Evolutionary conservation across 1,140 invertebrate species (phyloP).

Genomic region (Ectropis grisescens): DNA sequence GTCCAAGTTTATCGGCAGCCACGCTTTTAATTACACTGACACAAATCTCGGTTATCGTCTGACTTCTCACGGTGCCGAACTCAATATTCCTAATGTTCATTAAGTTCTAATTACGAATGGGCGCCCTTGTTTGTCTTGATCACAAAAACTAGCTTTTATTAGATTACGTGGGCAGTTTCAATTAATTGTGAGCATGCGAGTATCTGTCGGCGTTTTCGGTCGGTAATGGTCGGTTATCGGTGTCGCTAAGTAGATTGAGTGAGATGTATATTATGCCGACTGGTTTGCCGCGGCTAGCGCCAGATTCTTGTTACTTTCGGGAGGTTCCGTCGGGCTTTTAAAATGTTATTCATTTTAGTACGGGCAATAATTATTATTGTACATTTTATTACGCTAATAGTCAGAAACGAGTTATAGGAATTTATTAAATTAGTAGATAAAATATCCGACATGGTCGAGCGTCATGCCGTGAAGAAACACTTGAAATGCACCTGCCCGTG

Average conservation of each 20-base stretch:
- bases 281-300: constrained; percentile 35
- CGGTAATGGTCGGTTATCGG: constrained; percentile 58
- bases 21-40: constrained; percentile 68
- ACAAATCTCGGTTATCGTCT: constrained; percentile 63
- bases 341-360: constrained; percentile 2
- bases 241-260: constrained; percentile 55
- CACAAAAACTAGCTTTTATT: constrained; percentile 66
- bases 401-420: too few relatives aligned
- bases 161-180: constrained; percentile 69
- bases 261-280: constrained; percentile 42
- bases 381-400: too few relatives aligned
- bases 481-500: too few relatives aligned
- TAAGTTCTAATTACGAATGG: constrained; percentile 68
- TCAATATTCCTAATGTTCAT: constrained; percentile 66
- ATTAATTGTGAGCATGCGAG: constrained; percentile 58
- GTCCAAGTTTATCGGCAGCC: constrained; percentile 55
- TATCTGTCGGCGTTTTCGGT: constrained; percentile 56
- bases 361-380: too few relatives aligned
- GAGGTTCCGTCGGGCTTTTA: constrained; percentile 22
- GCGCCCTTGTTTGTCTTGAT: constrained; percentile 65
- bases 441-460: too few relatives aligned
- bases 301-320: constrained; percentile 19
- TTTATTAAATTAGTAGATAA: too few relatives aligned
- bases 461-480: too few relatives aligned
- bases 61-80: constrained; percentile 63